phyloP scores from a whole-genome alignment of 2,888 invertebrate genomes.

The Drosophila basisetae region DNA sequence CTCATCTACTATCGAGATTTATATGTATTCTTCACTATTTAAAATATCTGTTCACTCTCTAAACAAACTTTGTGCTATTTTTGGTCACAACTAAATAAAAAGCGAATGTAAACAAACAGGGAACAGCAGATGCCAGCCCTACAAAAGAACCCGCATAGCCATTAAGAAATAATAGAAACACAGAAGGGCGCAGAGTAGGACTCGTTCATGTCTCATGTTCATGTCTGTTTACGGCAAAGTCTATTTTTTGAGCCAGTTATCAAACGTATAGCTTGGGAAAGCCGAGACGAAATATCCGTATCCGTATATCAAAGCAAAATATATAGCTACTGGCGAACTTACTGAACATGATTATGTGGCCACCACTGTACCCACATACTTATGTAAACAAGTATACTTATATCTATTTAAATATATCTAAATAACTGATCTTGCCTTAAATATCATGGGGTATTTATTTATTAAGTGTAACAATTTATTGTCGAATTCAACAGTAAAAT shows the following conservation, averaged over 20 bases:
- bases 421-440: background rate
- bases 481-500: background rate
- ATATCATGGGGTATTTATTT: background rate
- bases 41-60: background rate
- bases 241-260: background rate
- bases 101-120: background rate
- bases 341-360: background rate
- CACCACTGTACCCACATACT: background rate
- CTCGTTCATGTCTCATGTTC: background rate
- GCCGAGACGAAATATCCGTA: background rate
- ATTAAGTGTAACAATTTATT: background rate
- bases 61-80: conserved; percentile 4
- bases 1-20: background rate
- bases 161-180: background rate
- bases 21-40: background rate
- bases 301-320: background rate
- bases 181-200: background rate
- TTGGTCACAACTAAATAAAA: background rate
- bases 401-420: background rate
- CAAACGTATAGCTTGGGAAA: background rate
- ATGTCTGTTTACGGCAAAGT: background rate
- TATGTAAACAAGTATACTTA: background rate
- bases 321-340: background rate
- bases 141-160: background rate
- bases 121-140: background rate